These are phyloP conservation scores for Petaurus breviceps DNA, from an alignment of 2,113 vertebrate genomes.

Conservation along the genomic window DNA sequence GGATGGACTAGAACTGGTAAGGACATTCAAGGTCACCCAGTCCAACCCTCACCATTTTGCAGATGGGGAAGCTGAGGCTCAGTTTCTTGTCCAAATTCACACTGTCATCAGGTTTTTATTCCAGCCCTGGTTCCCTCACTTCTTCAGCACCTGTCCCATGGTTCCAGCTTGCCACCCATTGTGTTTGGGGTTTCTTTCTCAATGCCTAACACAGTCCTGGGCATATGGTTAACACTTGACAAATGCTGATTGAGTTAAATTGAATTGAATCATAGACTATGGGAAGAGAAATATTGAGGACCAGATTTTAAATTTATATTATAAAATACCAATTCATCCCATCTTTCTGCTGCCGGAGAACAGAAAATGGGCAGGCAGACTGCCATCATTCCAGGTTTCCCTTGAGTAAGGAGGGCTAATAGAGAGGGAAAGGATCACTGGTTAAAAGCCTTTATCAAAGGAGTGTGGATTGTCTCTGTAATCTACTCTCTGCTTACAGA, in stretches of 20 bases:
- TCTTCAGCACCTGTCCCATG: background rate
- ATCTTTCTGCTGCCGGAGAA: background rate
- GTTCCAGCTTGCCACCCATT: background rate
- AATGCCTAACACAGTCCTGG: background rate
- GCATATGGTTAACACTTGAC: background rate
- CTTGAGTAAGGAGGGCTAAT: background rate
- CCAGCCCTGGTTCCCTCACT: background rate
- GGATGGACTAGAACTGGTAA: background rate
- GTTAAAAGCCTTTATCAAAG: constrained; percentile 35
- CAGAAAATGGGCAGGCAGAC: background rate
- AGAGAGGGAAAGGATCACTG: background rate
- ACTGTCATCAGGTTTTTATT: background rate
- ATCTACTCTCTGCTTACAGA: background rate
- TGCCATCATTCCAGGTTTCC: accelerated
- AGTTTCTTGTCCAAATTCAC: background rate
- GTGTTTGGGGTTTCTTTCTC: background rate
- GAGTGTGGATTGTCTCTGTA: constrained; percentile 5
- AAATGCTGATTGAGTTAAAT: background rate
- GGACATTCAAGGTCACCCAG: background rate
- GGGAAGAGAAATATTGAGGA: background rate
- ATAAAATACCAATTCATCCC: background rate
- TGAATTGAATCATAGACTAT: too few relatives aligned
- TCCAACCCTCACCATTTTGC: background rate
- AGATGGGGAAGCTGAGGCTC: background rate
- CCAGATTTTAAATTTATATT: background rate